Base-by-base conservation (phyloP, 2,888 invertebrate genomes). In the Yponomeuta plumbellus region DNA sequence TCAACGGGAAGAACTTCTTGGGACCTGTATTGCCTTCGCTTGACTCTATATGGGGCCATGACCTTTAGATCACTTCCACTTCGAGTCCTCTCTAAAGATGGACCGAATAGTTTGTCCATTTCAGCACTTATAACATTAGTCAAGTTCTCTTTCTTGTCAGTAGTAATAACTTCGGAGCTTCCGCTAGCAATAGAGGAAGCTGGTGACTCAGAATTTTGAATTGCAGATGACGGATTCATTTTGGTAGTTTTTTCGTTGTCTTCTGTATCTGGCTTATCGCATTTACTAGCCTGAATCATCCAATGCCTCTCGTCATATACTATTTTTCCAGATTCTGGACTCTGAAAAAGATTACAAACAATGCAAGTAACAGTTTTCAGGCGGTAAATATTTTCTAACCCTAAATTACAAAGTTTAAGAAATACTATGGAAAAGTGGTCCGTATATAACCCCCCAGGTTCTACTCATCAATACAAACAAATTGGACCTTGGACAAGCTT, bases 41-140 rank as follows among this genome's bases (percentile, higher is more conserved):
- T 88, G 71, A 84, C 81, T 69, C 85, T 79, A 0, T 87, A 72
- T 39, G 91, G 90, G 52, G 85, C 83, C 6, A 80, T 74, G 0
- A 88, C 77, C 77, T 89, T 86, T 44, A 92, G 72, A 68, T 91
- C 88, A 70, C 81, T 84, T 1, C 87, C 86, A 70, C 92, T 92
- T 67, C 80, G 85, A 1, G 92, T 84, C 73, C 92, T 80, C 74
- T 88, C 89, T 65, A 92, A 74, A 3, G 82, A 71, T 6, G 89
- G 86, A 5, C 82, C 82, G 69, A 92, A 86, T 65, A 91, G 69
- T 69, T 86, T 85, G 70, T 92, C 86, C 58, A 88, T 85, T 79
- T 90, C 86, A 70, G 85, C 82, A 69, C 80, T 86, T 23, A 88
- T 84, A 77, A 84, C 84, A 65, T 78, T 80, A 63, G 77, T 74